Base-by-base conservation (phyloP, 2,888 invertebrate species). In the Punctoribates punctum region DNA sequence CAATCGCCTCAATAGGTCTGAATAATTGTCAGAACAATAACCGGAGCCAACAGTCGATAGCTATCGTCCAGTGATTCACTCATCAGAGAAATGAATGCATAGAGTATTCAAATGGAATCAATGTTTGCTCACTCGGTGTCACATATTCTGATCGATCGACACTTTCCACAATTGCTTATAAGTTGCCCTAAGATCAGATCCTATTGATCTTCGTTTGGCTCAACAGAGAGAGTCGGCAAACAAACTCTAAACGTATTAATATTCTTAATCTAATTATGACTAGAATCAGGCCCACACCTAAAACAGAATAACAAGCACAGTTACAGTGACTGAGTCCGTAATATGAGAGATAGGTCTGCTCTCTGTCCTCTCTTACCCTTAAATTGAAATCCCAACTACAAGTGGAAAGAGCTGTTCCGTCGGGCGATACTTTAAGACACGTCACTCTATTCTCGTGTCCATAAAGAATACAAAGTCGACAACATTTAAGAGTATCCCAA, bases 401-500 rank as follows among this genome's bases (percentile, higher is more conserved):
- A 60, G 98, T 97, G 81, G 94, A 94, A 20, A 99, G 88, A 76
- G 97, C 96, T 48, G 98, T 96, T 79, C 98, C 98, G 87, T 99
- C 98, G 73, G 97, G 97, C 77, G 97, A 94, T 57, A 96, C 92
- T 85, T 91, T 91, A 79, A 96, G 88, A 85, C 92, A 91, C 74
- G 93, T 92, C 62, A 96, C 94, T 82, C 96, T 88, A 86, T 97
- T 96, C 86, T 97, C 97, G 86, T 97, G 97, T 0, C 96, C 96
- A 84, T 95, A 95, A 77, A 97, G 86, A 81, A 96, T 88, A 83
- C 93, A 91, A 73, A 96, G 90, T 79, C 97, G 88, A 81, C 89
- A 89, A 81, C 94, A 94, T 84, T 98, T 98, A 79, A 99, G 87
- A 51, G 96, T 94, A 86, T 99, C 99, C 99, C 99, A 99, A 48